These are phyloP conservation scores for Rhynchophorus ferrugineus DNA, from an alignment of 1,140 invertebrate species.

Conservation along the genomic window DNA sequence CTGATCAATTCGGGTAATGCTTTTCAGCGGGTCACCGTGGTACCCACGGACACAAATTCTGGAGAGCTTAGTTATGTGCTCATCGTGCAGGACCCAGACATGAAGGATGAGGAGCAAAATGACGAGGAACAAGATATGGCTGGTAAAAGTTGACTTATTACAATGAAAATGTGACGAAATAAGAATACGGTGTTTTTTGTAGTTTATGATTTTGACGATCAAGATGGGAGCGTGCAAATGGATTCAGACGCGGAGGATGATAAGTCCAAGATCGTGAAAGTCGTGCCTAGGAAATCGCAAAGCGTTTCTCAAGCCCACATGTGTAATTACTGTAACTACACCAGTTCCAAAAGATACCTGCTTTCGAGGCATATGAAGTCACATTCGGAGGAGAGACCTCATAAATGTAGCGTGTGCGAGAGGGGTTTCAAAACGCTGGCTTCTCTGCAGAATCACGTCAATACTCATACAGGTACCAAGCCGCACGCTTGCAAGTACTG, in stretches of 20 bases:
- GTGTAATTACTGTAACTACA: conserved; percentile 88
- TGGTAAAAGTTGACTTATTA: conserved; percentile 22
- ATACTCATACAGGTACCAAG: conserved; percentile 93
- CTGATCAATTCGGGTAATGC: conserved; percentile 53
- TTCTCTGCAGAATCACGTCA: conserved; percentile 91
- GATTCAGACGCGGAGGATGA: conserved; percentile 66
- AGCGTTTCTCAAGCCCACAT: conserved; percentile 64
- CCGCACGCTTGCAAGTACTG: conserved; percentile 93
- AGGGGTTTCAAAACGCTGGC: conserved; percentile 91
- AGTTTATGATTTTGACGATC: conserved; percentile 62
- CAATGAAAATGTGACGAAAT: not conserved
- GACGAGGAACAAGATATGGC: conserved; percentile 55
- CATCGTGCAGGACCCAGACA: conserved; percentile 69
- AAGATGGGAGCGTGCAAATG: conserved; percentile 44
- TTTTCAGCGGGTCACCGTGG: conserved; percentile 79
- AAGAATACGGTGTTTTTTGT: not conserved
- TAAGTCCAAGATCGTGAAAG: conserved; percentile 60
- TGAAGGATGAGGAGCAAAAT: conserved; percentile 51
- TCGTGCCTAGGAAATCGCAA: conserved; percentile 62
- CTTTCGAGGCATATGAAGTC: conserved; percentile 91
- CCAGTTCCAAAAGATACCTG: conserved; percentile 70
- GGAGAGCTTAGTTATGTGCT: conserved; percentile 86
- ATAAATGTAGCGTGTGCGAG: conserved; percentile 91
- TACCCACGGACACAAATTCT: conserved; percentile 70
- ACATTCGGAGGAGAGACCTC: conserved; percentile 89